Percentiles rank a stretch among this genome's conserved stretches.
Evolutionary conservation across 2,797 vertebrate species (phyloP).

Genomic region (Centropyge bicolor): DNA sequence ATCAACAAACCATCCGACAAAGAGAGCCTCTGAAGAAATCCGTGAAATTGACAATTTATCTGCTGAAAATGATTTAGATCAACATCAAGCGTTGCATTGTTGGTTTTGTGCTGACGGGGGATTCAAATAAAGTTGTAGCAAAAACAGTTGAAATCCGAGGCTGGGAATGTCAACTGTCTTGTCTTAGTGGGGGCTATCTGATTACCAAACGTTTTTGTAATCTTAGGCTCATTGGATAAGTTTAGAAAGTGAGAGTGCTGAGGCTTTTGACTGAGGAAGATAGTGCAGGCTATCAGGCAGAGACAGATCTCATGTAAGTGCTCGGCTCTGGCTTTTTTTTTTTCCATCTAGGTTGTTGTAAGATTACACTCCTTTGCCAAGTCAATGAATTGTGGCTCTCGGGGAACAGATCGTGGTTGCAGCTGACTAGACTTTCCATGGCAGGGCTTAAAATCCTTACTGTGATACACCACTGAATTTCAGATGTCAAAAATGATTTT

Average conservation of each 20-base stretch:
- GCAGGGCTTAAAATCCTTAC: constrained; percentile 48
- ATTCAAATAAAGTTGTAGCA: constrained; percentile 26
- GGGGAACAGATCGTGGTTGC: constrained; percentile 36
- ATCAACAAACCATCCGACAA: constrained; percentile 34
- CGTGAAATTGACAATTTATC: constrained; percentile 42
- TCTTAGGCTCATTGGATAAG: constrained; percentile 48
- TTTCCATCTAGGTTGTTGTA: constrained; percentile 39
- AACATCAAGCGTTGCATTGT: constrained; percentile 45
- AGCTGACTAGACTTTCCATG: constrained; percentile 66
- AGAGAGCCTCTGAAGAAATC: constrained; percentile 14
- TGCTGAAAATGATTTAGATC: constrained; percentile 20
- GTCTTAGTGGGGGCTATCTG: constrained; percentile 56
- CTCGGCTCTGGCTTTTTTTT: constrained; percentile 32
- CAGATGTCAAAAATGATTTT: constrained; percentile 61
- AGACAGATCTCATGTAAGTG: constrained; percentile 24
- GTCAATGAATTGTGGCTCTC: constrained; percentile 56
- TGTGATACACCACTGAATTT: constrained; percentile 53
- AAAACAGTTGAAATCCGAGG: constrained; percentile 63
- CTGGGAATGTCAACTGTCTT: constrained; percentile 59
- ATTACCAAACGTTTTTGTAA: constrained; percentile 69
- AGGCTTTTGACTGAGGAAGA: constrained; percentile 38
- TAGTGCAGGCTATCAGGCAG: constrained; percentile 17
- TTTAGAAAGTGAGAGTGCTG: constrained; percentile 39
- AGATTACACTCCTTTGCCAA: constrained; percentile 46
- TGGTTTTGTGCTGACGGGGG: constrained; percentile 40